Conservation (phyloP, 2,797 vertebrate species). For the Sciurus vulgaris region DNA sequence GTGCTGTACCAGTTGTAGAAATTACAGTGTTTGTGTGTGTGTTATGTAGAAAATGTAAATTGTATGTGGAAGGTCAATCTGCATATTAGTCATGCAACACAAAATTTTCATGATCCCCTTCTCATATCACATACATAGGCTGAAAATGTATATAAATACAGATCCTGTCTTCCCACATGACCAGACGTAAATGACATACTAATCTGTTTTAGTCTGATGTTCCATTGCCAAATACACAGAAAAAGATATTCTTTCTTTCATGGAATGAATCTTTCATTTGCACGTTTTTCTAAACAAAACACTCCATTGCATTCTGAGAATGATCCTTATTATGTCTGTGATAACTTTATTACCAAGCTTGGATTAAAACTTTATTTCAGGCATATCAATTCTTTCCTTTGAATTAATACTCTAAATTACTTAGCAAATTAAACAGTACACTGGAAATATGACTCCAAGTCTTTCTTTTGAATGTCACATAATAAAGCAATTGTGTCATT, state of each 20-base stretch:
- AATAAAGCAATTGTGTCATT: conserved; percentile 83
- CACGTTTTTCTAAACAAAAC: conserved; percentile 28
- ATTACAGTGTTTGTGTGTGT: neutral
- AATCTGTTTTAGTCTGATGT: conserved; percentile 49
- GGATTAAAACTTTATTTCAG: conserved; percentile 76
- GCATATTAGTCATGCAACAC: neutral
- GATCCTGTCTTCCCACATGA: neutral
- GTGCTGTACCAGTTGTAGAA: neutral
- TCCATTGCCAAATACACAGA: neutral
- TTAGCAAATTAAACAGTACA: conserved; percentile 82
- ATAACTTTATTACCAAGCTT: neutral
- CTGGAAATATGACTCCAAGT: conserved; percentile 80
- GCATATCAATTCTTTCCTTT: conserved; percentile 83
- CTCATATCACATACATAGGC: neutral
- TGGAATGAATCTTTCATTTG: conserved; percentile 16
- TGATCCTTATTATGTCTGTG: neutral
- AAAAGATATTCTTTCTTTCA: neutral
- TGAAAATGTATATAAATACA: neutral
- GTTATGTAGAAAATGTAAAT: neutral
- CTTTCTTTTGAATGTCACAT: conserved; percentile 83
- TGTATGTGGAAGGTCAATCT: conserved; percentile 18
- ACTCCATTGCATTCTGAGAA: neutral
- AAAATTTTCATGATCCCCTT: neutral
- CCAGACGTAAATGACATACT: neutral
- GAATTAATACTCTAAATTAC: conserved; percentile 82